Conservation (phyloP, 2,113 vertebrate species). For the Galeopterus variegatus region DNA sequence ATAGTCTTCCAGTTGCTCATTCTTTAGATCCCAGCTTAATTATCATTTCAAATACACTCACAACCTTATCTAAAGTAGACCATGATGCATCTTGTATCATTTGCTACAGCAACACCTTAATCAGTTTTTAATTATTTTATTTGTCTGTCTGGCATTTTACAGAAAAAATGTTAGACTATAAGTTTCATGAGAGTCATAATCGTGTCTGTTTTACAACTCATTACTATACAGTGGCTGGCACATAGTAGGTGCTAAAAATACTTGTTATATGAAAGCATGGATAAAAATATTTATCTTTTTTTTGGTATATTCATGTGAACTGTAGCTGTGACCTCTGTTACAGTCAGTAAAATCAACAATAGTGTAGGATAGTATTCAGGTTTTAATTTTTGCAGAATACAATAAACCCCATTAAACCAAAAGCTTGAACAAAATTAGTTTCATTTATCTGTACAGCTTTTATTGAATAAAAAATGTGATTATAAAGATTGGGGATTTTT, state of each 20-base stretch:
- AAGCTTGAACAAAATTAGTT: background rate
- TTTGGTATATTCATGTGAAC: background rate
- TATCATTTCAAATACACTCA: slow-evolving; percentile 9
- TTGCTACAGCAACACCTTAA: background rate
- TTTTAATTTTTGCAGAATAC: slow-evolving; percentile 4
- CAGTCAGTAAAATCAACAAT: background rate
- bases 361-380: background rate
- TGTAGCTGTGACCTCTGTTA: background rate
- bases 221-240: background rate
- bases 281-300: background rate
- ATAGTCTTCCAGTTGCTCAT: background rate
- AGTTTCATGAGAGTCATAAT: background rate
- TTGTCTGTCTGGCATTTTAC: background rate
- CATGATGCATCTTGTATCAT: background rate
- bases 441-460: background rate
- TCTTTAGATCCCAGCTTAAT: background rate
- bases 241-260: background rate
- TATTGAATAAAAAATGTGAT: background rate
- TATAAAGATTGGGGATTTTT: background rate
- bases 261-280: background rate
- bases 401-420: background rate
- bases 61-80: background rate
- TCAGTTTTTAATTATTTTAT: slow-evolving; percentile 12
- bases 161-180: background rate
- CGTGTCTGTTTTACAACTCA: background rate